Evolutionary conservation across 2,797 vertebrate genomes (phyloP).

Genomic region (Danionella dracula): DNA sequence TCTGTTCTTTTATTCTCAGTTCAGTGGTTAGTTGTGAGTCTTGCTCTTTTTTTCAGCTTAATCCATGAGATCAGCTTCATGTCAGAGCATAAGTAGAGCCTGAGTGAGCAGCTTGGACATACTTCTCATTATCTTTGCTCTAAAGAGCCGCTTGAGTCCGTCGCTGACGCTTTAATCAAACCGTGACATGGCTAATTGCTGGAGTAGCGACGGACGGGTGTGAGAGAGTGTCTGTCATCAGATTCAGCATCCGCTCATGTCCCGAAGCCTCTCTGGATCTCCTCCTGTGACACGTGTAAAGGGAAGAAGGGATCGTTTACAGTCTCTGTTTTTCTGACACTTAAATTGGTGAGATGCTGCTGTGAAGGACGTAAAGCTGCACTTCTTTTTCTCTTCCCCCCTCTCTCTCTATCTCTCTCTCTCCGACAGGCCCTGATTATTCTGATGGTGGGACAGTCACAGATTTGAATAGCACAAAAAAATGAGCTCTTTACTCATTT

Average conservation of each 20-base stretch:
- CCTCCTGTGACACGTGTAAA: not conserved
- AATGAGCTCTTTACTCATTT: no score
- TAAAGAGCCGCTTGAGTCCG: constrained; percentile 46
- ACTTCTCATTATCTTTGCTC: constrained; percentile 39
- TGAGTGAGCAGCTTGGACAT: constrained; percentile 23
- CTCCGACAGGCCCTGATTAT: constrained; percentile 32
- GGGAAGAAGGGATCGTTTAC: constrained; percentile 11
- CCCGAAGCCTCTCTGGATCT: constrained; percentile 41
- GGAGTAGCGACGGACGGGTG: constrained; percentile 57
- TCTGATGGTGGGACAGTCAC: constrained; percentile 13
- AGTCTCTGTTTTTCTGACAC: constrained; percentile 23
- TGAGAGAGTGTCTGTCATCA: constrained; percentile 49
- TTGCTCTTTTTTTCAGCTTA: not conserved
- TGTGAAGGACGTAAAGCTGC: constrained; percentile 11
- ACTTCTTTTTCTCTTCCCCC: constrained; percentile 10
- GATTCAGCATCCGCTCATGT: constrained; percentile 47
- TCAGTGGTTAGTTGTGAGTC: not conserved
- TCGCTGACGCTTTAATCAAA: constrained; percentile 77
- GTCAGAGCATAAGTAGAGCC: constrained; percentile 20
- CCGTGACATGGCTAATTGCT: constrained; percentile 76
- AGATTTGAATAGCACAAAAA: not conserved
- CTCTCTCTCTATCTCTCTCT: constrained; percentile 23
- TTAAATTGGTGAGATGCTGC: constrained; percentile 33
- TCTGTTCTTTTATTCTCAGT: not conserved
- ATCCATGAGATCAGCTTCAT: constrained; percentile 12